Conservation (phyloP, 2,888 invertebrate genomes). For the Venustoraphidia nigricollis region DNA sequence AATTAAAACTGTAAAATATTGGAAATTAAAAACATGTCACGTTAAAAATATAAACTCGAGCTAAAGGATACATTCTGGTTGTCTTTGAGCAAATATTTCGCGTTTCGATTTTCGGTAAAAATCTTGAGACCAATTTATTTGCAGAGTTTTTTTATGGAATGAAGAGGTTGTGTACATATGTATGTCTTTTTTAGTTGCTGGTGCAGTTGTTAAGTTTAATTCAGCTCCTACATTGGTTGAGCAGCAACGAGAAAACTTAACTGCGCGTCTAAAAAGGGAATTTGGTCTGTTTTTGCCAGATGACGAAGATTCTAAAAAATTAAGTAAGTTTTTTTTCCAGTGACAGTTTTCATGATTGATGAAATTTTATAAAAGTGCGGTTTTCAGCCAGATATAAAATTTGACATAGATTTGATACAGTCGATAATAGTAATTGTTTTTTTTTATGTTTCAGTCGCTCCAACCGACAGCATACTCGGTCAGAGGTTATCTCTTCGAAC, state of each 20-base stretch:
- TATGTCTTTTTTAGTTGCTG: background rate
- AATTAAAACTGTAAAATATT: too few relatives aligned
- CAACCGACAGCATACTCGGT: background rate
- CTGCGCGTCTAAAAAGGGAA: constrained; percentile 66
- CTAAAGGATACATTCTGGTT: too few relatives aligned
- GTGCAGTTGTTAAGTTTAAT: constrained; percentile 43
- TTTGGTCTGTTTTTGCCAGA: constrained; percentile 60
- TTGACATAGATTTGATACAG: too few relatives aligned
- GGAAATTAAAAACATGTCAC: too few relatives aligned
- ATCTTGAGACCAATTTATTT: background rate
- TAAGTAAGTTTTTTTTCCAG: constrained; percentile 27
- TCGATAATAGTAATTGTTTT: background rate
- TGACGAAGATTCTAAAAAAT: constrained; percentile 44
- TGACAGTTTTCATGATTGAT: constrained; percentile 11
- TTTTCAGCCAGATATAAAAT: background rate
- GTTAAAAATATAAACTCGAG: too few relatives aligned
- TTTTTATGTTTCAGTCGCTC: background rate
- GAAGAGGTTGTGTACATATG: background rate
- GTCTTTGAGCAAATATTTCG: background rate
- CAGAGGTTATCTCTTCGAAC: constrained; percentile 7
- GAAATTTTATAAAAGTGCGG: background rate
- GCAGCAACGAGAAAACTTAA: constrained; percentile 74
- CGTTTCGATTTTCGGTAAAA: background rate
- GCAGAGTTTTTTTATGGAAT: background rate
- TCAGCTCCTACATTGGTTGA: constrained; percentile 75